Evolutionary conservation across 2,888 invertebrate species (phyloP).

Genomic region (Argyra leucocephala): DNA sequence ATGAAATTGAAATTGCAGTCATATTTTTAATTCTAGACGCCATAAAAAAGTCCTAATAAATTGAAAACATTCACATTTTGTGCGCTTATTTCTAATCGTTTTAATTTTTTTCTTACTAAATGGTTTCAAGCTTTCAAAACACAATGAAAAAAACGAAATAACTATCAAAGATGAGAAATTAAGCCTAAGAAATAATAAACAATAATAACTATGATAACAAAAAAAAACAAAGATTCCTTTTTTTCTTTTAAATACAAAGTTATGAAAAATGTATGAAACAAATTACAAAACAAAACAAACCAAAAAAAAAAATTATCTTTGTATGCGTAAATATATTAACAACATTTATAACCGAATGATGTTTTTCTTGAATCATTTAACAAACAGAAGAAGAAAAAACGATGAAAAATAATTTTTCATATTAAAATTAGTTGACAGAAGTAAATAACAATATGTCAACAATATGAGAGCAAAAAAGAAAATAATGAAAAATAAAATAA

Average conservation of each 20-base stretch:
- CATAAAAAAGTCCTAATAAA: too few relatives aligned
- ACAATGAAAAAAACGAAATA: too few relatives aligned
- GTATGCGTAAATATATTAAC: not conserved
- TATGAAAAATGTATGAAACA: conserved; percentile 1
- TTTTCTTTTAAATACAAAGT: not conserved
- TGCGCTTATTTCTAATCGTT: too few relatives aligned
- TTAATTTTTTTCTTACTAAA: too few relatives aligned
- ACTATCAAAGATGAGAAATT: too few relatives aligned
- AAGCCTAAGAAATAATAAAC: too few relatives aligned
- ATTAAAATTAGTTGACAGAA: conserved; percentile 3
- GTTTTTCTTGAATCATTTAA: not conserved
- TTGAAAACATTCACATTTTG: too few relatives aligned
- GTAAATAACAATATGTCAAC: conserved; percentile 6
- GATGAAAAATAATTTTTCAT: not conserved
- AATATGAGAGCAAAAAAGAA: not conserved
- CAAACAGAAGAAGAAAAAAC: not conserved
- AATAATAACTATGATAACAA: not conserved
- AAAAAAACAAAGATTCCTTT: too few relatives aligned
- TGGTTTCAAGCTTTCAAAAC: too few relatives aligned
- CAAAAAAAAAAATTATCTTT: not conserved
- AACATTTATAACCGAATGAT: not conserved
- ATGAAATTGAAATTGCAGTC: too few relatives aligned
- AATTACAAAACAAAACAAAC: not conserved
- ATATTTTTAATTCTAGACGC: too few relatives aligned
- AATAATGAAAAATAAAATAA: not conserved